Percentiles rank a stretch among this genome's conserved stretches.
These are phyloP conservation scores for Spialia ferax DNA, from an alignment of 2,888 invertebrate genomes.

Conservation along the genomic window DNA sequence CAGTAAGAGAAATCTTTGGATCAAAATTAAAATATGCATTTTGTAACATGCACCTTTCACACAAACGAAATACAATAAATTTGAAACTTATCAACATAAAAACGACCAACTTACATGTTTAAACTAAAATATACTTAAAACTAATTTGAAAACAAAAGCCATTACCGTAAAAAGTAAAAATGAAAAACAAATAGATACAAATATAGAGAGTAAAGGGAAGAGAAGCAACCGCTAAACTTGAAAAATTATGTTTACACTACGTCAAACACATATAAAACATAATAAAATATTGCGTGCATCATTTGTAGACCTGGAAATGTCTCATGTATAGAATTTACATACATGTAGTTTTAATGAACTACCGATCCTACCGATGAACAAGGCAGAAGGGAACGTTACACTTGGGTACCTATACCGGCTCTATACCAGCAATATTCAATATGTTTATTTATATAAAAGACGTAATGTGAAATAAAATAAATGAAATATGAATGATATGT, in stretches of 20 bases:
- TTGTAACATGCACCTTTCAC: slow-evolving; percentile 81
- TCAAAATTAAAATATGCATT: slow-evolving; percentile 83
- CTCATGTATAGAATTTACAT: neutral
- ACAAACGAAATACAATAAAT: slow-evolving; percentile 76
- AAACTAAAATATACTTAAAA: slow-evolving; percentile 78
- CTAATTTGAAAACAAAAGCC: slow-evolving; percentile 82
- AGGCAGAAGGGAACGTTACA: neutral
- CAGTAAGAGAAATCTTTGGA: slow-evolving; percentile 81
- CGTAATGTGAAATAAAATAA: slow-evolving; percentile 61
- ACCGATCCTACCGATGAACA: neutral
- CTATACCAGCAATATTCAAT: slow-evolving; percentile 36
- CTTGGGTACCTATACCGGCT: too few species aligned
- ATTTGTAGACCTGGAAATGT: slow-evolving; percentile 9
- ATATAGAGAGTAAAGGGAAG: slow-evolving; percentile 45
- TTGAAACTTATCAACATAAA: slow-evolving; percentile 73
- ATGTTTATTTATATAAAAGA: slow-evolving; percentile 31
- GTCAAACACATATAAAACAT: slow-evolving; percentile 49
- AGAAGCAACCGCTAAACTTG: slow-evolving; percentile 70
- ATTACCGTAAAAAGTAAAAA: slow-evolving; percentile 61
- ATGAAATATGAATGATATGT: slow-evolving; percentile 83
- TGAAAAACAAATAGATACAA: slow-evolving; percentile 18
- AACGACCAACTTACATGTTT: slow-evolving; percentile 75
- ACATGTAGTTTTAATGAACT: neutral
- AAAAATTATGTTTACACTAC: slow-evolving; percentile 50
- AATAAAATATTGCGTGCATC: slow-evolving; percentile 38